Evolutionary conservation across 2,797 vertebrate genomes (phyloP), one percentile per base, ranked within the genome.

Genomic region (Cottoperca gobio): DNA sequence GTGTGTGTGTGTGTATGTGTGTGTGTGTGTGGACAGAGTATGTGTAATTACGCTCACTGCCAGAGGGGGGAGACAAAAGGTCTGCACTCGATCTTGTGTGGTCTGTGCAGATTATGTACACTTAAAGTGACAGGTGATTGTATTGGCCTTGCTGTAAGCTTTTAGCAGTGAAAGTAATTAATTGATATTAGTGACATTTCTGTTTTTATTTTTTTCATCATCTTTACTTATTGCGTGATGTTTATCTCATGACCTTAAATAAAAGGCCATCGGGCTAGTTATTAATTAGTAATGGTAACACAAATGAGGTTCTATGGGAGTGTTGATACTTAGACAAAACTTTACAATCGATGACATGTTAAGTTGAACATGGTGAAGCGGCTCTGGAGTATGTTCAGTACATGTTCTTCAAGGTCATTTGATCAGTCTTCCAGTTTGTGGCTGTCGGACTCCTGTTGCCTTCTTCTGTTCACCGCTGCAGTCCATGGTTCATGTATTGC

Each of bases 141-240:
- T 62, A 40, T 60, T 45, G 12, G 57, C 71, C 70, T 81, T 64
- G 48, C 42, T 53, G 3, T 63, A 40, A 53, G 31, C 48, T 28
- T 11, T 24, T 9, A 39, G 24, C 23, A 31, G n/a, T 63, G 43
- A 63, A 23, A 31, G 31, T 48, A 21, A 33, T 48, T 4, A 46
- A 33, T 33, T 33, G 19, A 31, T 31, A 53, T 17, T 31, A 31
- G 53, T 48, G 43, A 21, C 42, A 46, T 46, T 21, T 46, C 7
- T 23, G 35, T 58, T 46, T 43, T 43, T 65, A 45, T 12, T 37
- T 43, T 65, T 45, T 12, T 37, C 50, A 46, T 64, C 5, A 19
- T 61, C 17, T 65, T 48, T 16, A 48, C 11, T 16, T 21, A 17
- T 31, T 58, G 52, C 2, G 11, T 43, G 10, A 43, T 3, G 62